Conservation (phyloP, 1,140 invertebrate species). For the Telenomus remus region DNA sequence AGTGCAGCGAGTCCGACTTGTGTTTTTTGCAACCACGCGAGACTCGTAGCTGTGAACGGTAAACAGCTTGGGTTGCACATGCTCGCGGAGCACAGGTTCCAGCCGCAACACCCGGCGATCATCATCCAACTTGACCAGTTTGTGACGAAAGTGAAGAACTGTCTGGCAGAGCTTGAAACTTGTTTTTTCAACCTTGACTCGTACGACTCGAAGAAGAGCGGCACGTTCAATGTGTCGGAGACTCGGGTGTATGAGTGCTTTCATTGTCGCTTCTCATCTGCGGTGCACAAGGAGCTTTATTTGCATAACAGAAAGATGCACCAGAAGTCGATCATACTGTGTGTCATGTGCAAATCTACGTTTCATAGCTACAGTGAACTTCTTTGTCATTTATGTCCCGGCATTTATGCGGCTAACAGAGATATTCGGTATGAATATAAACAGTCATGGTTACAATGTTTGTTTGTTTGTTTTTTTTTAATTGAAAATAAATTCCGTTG, state of each 20-base stretch:
- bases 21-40: conserved; percentile 88
- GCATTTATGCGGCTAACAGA: conserved; percentile 81
- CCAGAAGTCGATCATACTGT: conserved; percentile 85
- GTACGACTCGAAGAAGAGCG: conserved; percentile 77
- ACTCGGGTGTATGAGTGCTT: conserved; percentile 87
- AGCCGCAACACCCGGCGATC: conserved; percentile 76
- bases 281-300: conserved; percentile 87
- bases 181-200: conserved; percentile 83
- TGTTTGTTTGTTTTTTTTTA: too few relatives aligned
- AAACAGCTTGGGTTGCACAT: conserved; percentile 86
- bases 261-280: conserved; percentile 85
- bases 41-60: conserved; percentile 87
- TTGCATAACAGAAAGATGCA: conserved; percentile 89
- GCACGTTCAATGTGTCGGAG: conserved; percentile 73
- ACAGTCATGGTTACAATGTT: too few relatives aligned
- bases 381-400: conserved; percentile 88
- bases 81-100: conserved; percentile 84
- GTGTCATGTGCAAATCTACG: conserved; percentile 89
- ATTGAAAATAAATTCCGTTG: too few relatives aligned
- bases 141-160: conserved; percentile 79
- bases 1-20: conserved; percentile 81
- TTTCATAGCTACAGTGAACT: conserved; percentile 91
- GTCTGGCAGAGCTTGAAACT: conserved; percentile 78
- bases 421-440: conserved; percentile 81
- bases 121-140: conserved; percentile 79